Evolutionary conservation across 2,888 invertebrate species (phyloP).

Genomic region (Argyresthia goedartella): DNA sequence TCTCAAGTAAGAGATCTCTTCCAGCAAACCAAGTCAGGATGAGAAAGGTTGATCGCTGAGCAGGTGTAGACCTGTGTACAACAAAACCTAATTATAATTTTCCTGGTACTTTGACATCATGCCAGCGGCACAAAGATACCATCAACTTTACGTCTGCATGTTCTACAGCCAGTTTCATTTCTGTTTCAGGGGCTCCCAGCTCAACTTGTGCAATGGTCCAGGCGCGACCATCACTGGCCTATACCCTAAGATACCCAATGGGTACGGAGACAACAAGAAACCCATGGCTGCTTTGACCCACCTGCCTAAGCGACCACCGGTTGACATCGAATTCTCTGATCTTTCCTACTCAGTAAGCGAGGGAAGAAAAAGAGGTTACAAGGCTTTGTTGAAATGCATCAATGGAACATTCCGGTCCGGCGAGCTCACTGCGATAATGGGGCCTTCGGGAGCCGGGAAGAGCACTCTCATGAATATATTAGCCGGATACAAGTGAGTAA

Average conservation of each 20-base stretch:
- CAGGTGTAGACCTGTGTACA: too few species aligned
- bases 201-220: slow-evolving; percentile 79
- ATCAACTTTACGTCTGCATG: too few species aligned
- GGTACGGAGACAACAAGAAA: slow-evolving; percentile 78
- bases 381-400: slow-evolving; percentile 88
- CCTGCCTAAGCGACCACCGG: slow-evolving; percentile 87
- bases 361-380: slow-evolving; percentile 83
- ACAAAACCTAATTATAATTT: too few species aligned
- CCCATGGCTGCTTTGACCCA: slow-evolving; percentile 84
- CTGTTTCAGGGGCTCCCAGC: slow-evolving; percentile 77
- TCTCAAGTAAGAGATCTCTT: too few species aligned
- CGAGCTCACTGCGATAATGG: slow-evolving; percentile 96
- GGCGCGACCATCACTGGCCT: slow-evolving; percentile 62
- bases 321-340: slow-evolving; percentile 90
- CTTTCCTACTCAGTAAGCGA: slow-evolving; percentile 92
- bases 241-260: slow-evolving; percentile 81
- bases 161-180: not conserved
- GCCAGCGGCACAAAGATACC: too few species aligned
- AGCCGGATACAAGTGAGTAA: slow-evolving; percentile 86
- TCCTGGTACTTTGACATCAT: too few species aligned
- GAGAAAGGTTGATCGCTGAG: too few species aligned
- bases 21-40: too few species aligned
- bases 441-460: slow-evolving; percentile 86
- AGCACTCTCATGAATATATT: slow-evolving; percentile 90
- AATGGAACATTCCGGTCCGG: slow-evolving; percentile 91